Base-by-base conservation (phyloP, 2,888 invertebrate genomes). In the Quadroppia sp. region DNA sequence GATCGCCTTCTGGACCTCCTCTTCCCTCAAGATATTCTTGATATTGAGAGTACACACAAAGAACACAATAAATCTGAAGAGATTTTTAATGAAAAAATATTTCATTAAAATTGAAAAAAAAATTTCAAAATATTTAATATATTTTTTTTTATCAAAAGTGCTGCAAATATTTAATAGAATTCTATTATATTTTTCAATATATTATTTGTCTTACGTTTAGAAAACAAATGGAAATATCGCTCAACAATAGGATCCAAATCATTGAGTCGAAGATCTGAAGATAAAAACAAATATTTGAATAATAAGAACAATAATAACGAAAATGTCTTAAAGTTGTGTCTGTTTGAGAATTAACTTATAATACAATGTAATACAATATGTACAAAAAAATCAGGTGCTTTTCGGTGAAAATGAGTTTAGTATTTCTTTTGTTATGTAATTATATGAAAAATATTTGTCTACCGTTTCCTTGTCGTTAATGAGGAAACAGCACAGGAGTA, bases 1-100 rank as follows among this genome's bases (percentile, higher is more conserved):
- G 67, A 67, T 67, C 67, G 11, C 40, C 67, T 23, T 67, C 67
- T 36, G 67, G 67, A 13, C 67, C 67, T 23, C 67, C 67, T n/a
- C 67, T 67, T 11, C 67, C 67, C 15, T 67, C 67, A 11, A 67
- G 32, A 23, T 67, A 67, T 67, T 67, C 40, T 40, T 67, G 67
- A 40, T 67, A 67, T 67, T 67, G 67, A 23, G 67, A 67, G 11
- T 42, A 67, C 1, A 67, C 40, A 20, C 67, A 67, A n/a, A 67
- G 20, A 40, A 67, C 23, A n/a, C 67, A 67, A 20, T 67, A 67
- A 15, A 67, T 13, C 67, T 67, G 17, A 23, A 20, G 3, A 1
- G 23, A 48, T 36, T 36, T 3, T n/a, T 9, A 48, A 48, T 4
- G 17, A 48, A 48, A 48, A 48, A 15, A 48, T n/a, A 48, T 48